Percentiles rank a stretch among this genome's conserved stretches.
phyloP scores from a whole-genome alignment of 2,797 vertebrate genomes.

The Pelochelys cantorii region DNA sequence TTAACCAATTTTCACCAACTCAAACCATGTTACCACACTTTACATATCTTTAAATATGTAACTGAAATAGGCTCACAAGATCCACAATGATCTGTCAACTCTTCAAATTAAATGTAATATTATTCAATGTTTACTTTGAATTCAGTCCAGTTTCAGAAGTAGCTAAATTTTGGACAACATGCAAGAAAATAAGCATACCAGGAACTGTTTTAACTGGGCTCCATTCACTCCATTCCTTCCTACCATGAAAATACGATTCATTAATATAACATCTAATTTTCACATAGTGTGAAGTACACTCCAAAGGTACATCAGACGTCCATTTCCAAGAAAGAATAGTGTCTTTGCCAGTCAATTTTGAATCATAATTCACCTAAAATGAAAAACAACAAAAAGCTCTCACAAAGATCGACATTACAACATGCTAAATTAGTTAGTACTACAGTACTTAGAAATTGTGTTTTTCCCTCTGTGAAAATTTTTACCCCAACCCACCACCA shows the following conservation, averaged over 20 bases:
- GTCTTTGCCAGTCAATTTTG: slow-evolving; percentile 62
- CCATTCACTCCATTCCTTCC: slow-evolving; percentile 80
- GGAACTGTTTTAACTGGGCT: slow-evolving; percentile 70
- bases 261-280: slow-evolving; percentile 75
- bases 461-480: background rate
- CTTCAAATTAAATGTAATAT: background rate
- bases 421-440: background rate
- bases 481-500: background rate
- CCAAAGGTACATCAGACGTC: slow-evolving; percentile 81
- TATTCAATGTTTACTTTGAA: background rate
- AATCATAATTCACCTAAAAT: slow-evolving; percentile 69
- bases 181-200: slow-evolving; percentile 68
- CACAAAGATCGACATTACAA: background rate
- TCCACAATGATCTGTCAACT: background rate
- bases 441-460: background rate
- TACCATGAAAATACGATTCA: slow-evolving; percentile 62
- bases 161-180: background rate
- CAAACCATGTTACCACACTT: background rate
- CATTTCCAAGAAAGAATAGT: slow-evolving; percentile 78
- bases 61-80: background rate
- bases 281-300: slow-evolving; percentile 78
- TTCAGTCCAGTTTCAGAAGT: background rate
- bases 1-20: background rate
- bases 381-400: background rate
- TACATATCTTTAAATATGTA: background rate